phyloP scores from a whole-genome alignment of 1,140 invertebrate species.

The Proales similis region DNA sequence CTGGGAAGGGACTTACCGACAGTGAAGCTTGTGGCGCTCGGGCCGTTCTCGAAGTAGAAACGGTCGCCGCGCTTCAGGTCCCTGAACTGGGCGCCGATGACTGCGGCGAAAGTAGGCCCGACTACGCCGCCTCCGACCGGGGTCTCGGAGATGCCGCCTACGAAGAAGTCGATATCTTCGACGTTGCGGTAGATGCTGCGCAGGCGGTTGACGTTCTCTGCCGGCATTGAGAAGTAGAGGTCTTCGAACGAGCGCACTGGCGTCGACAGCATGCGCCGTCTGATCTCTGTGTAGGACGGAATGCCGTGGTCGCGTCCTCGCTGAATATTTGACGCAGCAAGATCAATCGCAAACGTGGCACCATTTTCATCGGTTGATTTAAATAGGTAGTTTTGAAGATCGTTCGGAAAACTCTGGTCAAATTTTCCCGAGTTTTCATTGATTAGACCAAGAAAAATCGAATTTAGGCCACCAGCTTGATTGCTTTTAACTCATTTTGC shows the following conservation, averaged over 20 bases:
- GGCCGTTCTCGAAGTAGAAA: conserved; percentile 69
- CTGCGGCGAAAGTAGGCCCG: conserved; percentile 85
- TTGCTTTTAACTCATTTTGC: no score
- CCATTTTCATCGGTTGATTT: neutral
- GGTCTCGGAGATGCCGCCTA: conserved; percentile 25
- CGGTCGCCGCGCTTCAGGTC: conserved; percentile 80
- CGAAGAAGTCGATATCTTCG: conserved; percentile 33
- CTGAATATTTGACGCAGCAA: conserved; percentile 94
- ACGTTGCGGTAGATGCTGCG: conserved; percentile 16
- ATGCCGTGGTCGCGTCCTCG: conserved; percentile 85
- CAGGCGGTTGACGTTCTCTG: neutral
- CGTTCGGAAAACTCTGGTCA: conserved; percentile 5
- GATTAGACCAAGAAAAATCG: neutral
- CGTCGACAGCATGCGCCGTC: no score
- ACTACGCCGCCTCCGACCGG: conserved; percentile 65
- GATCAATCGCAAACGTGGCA: conserved; percentile 60
- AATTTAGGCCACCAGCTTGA: conserved; percentile 3
- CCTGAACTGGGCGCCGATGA: conserved; percentile 85
- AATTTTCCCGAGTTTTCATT: conserved; percentile 7
- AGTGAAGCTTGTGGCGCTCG: conserved; percentile 4
- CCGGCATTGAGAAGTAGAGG: neutral
- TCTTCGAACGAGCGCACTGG: no score
- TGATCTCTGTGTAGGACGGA: conserved; percentile 77
- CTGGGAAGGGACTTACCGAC: neutral
- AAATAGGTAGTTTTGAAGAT: conserved; percentile 27